Base-by-base conservation (phyloP, 2,113 vertebrate genomes). In the Gadus chalcogrammus region DNA sequence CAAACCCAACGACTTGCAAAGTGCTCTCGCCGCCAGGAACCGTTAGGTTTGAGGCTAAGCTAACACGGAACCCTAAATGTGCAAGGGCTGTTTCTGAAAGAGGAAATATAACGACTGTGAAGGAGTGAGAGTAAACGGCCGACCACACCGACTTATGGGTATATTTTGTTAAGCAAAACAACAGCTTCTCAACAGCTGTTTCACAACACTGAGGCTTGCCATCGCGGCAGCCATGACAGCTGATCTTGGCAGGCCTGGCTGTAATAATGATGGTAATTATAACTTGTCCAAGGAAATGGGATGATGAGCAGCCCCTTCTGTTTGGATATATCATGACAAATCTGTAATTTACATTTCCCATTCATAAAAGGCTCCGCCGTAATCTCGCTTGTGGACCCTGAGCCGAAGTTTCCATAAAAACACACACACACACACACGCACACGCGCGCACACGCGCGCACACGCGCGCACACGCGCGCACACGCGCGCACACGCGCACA, bases 251-350 rank as follows among this genome's bases (percentile, higher is more conserved):
- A 64, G 72, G 20, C 67, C 17, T 48, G 15, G 55, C 27, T 22
- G 63, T 42, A 77, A 65, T 67, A 78, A 79, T 79, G 73, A 74
- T 22, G 35, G 48, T 58, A 65, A 84, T 83, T 74, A 67, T 13
- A 71, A 75, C 70, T 70, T 68, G 77, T 35, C 68, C 17, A 52
- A 48, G 64, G 58, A 67, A 64, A 18, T 62, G 67, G 53, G 63
- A 73, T 42, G 65, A 78, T 67, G 62, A 71, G 59, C 56, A 72
- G 68, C 27, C 42, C 78, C 71, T 69, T 48, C 17, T 48, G 69
- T 75, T 62, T 81, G n/a, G 66, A 64, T 53, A 31, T 22, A 75
- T 59, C 9, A 18, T 18, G 65, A 65, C 52, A 74, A 68, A 65
- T 62, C 68, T 76, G 20, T 15, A 66, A 75, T 61, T 38, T 35